phyloP scores from a whole-genome alignment of 2,888 invertebrate species.

The Autographa pulchrina region DNA sequence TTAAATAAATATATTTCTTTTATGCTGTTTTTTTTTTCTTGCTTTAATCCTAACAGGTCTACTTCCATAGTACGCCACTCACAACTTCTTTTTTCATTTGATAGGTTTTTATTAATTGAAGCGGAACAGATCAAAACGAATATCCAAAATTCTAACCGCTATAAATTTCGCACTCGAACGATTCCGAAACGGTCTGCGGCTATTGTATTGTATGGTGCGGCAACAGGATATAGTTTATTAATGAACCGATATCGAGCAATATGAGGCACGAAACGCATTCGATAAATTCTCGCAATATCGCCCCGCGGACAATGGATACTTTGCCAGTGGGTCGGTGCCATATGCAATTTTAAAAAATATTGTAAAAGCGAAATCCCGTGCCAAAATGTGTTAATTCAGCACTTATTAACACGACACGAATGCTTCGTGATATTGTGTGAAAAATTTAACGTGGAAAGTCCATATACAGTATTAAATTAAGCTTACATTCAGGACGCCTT shows the following conservation, averaged over 20 bases:
- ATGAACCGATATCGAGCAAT: slow-evolving; percentile 80
- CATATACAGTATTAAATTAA: slow-evolving; percentile 76
- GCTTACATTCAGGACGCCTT: slow-evolving; percentile 65
- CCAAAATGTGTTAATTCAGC: slow-evolving; percentile 81
- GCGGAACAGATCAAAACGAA: slow-evolving; percentile 55
- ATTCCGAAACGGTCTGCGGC: slow-evolving; percentile 73
- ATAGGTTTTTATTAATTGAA: slow-evolving; percentile 55
- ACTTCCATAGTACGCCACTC: slow-evolving; percentile 15
- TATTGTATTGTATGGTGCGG: slow-evolving; percentile 74
- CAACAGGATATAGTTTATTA: slow-evolving; percentile 81
- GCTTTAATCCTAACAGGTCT: slow-evolving; percentile 13
- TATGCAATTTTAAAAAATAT: slow-evolving; percentile 78
- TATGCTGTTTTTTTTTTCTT: no score
- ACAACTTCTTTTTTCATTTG: slow-evolving; percentile 23
- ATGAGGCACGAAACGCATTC: slow-evolving; percentile 74
- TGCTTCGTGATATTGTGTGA: slow-evolving; percentile 70
- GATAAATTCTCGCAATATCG: slow-evolving; percentile 78
- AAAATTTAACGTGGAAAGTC: slow-evolving; percentile 71
- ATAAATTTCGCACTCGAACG: slow-evolving; percentile 74
- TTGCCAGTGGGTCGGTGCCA: slow-evolving; percentile 68
- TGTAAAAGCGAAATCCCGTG: slow-evolving; percentile 75
- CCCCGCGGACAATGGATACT: slow-evolving; percentile 76
- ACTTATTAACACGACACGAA: slow-evolving; percentile 70
- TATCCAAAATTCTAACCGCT: slow-evolving; percentile 74
- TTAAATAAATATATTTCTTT: slow-evolving; percentile 19